Percentiles rank a stretch among this genome's conserved stretches.
These are phyloP conservation scores for Kryphioiulus occultus DNA, from an alignment of 2,888 invertebrate species.

Conservation along the genomic window DNA sequence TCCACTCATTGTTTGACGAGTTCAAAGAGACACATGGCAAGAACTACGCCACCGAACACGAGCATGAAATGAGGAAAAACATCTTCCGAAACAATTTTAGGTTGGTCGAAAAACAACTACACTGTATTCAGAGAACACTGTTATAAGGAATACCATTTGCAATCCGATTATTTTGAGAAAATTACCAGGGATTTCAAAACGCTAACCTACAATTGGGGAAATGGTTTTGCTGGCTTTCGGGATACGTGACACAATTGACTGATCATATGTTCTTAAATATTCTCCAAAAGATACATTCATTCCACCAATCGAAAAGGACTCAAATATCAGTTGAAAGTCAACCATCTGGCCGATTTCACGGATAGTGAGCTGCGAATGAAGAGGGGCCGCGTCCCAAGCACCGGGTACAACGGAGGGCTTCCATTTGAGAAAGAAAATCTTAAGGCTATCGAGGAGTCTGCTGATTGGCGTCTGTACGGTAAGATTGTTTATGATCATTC, in stretches of 20 bases:
- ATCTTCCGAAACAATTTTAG: slow-evolving; percentile 87
- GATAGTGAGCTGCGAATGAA: slow-evolving; percentile 78
- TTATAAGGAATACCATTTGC: too few species aligned
- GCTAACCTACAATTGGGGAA: not conserved
- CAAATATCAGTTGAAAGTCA: slow-evolving; percentile 78
- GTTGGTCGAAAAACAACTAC: slow-evolving; percentile 60
- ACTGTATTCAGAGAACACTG: too few species aligned
- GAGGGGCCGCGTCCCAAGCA: slow-evolving; percentile 70
- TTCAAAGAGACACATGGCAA: slow-evolving; percentile 78
- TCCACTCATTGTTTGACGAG: slow-evolving; percentile 76
- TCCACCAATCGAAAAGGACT: slow-evolving; percentile 80
- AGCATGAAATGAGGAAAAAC: slow-evolving; percentile 75
- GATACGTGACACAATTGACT: too few species aligned
- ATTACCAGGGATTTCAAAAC: not conserved
- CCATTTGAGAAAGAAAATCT: slow-evolving; percentile 71
- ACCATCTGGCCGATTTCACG: slow-evolving; percentile 86
- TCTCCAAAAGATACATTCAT: slow-evolving; percentile 71
- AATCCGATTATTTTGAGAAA: too few species aligned
- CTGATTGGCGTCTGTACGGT: slow-evolving; percentile 88
- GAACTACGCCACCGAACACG: slow-evolving; percentile 71
- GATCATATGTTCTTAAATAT: too few species aligned
- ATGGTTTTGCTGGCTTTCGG: too few species aligned
- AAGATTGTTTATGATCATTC: not conserved
- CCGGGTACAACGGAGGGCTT: slow-evolving; percentile 76
- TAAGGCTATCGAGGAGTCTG: slow-evolving; percentile 72